Evolutionary conservation across 1,140 invertebrate species (phyloP).

Genomic region (Scaptomyza pallida): DNA sequence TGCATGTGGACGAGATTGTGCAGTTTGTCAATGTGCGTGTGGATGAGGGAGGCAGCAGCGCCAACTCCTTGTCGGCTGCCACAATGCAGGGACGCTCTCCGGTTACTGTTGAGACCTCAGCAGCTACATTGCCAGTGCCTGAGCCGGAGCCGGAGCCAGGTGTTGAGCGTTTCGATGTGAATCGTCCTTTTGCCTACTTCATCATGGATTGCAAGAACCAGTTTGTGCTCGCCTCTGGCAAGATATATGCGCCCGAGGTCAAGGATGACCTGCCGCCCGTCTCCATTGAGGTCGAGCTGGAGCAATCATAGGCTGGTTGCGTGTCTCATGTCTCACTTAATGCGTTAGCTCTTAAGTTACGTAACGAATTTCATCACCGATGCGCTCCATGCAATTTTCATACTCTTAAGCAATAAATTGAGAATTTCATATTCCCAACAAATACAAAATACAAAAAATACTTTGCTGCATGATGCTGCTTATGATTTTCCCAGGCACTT

Average conservation of each 20-base stretch:
- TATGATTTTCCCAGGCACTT: slow-evolving; percentile 67
- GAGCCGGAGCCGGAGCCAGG: slow-evolving; percentile 63
- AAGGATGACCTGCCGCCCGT: slow-evolving; percentile 69
- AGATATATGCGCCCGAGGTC: slow-evolving; percentile 84
- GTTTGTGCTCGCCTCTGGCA: slow-evolving; percentile 87
- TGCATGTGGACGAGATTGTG: slow-evolving; percentile 87
- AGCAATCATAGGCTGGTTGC: slow-evolving; percentile 65
- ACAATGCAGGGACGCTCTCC: slow-evolving; percentile 56
- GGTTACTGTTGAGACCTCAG: slow-evolving; percentile 15
- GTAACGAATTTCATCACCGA: slow-evolving; percentile 74
- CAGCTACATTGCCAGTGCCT: slow-evolving; percentile 44
- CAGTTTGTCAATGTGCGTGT: slow-evolving; percentile 87
- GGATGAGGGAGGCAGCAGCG: slow-evolving; percentile 84
- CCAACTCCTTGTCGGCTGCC: slow-evolving; percentile 63
- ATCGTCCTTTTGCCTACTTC: slow-evolving; percentile 89
- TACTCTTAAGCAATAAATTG: slow-evolving; percentile 49
- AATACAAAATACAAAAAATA: slow-evolving; percentile 12
- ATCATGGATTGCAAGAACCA: slow-evolving; percentile 87
- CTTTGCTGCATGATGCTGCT: not conserved
- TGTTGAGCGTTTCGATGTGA: slow-evolving; percentile 85
- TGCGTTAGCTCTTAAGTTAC: slow-evolving; percentile 61
- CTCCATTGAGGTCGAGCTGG: slow-evolving; percentile 71
- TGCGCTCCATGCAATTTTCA: slow-evolving; percentile 33
- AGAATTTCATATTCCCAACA: slow-evolving; percentile 56
- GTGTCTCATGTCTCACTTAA: not conserved